Evolutionary conservation across 2,888 invertebrate genomes (phyloP), one percentile per base, ranked within the genome.

Genomic region (Oscheius sp.): DNA sequence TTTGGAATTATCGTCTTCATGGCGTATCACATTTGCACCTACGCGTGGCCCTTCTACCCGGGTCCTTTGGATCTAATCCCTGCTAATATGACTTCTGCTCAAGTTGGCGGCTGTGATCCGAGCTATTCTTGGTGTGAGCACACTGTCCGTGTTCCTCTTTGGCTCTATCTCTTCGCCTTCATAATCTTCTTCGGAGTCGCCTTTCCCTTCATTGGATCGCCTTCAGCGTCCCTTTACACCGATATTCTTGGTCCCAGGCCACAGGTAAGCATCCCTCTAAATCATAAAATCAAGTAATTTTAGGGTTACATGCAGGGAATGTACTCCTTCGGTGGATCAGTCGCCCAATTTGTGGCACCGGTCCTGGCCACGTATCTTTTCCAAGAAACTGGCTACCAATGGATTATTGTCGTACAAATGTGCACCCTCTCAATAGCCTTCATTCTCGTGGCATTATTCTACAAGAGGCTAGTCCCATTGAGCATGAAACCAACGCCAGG

Each of bases 221-320:
- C 80, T 0, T 76, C 78, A 0, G 78, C 76, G 0, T 74, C 80
- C 0, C 66, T 80, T 13, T 80, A 76, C 64, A 77, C 80, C 12
- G 78, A 80, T 46, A 70, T 80, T 68, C 35, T 80, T 27, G 80
- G 80, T 1, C 78, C 78, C 46, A 43, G 80, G 13, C 72, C 73
- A 46, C 78, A 80, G 73, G 77, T 75, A 23, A 9, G 49, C 35
- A 41, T 16, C 21, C 21, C 12, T 53, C 35, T 9, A 35, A 9
- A 35, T 9, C 35, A 6, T 35, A 6, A 35, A 35, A 35, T 49
- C 13, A 35, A 35, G 3, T 9, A 9, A 21, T 21, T 59, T 52
- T 76, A 82, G 72, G 82, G 82, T 69, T 74, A 63, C 21, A 82
- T 82, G 82, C 82, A 82, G 56, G 82, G 82, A 61, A 43, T 82